Base-by-base conservation (phyloP, 1,140 invertebrate genomes). In the Lucilia sericata region DNA sequence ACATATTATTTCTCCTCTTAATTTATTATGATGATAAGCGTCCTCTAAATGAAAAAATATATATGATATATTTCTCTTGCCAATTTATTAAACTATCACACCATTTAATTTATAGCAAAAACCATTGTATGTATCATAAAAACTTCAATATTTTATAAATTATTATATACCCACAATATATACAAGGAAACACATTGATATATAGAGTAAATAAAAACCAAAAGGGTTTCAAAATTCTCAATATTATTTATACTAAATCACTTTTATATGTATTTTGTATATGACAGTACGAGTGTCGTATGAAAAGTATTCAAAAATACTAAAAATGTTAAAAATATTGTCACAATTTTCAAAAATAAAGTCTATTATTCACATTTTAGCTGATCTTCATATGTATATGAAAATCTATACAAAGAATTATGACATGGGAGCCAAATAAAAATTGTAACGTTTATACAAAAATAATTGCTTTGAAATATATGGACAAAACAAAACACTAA, bases 121-220 rank as follows among this genome's bases (percentile, higher is more conserved):
- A 85, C 88, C 86, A 89, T 89, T 88, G 87, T 87, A n/a, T n/a
- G 87, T 88, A 87, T 86, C 89, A 89, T 89, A 89, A 89, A 89
- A 89, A 85, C 88, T 88, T 89, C 88, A 89, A 89, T 89, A 89
- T 89, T 89, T 87, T 87, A 86, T 89, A 89, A 88, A 89, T 89
- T 89, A 89, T 89, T 88, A 87, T 75, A 49, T n/a, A 2, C n/a
- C n/a, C n/a, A n/a, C n/a, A n/a, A n/a, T 30, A 30, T 30, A 30
- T n/a, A n/a, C 13, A 60, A 1, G 2, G 2, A 17, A 5, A 17
- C 55, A 60, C 25, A 30, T 30, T 30, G 25, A 2, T 30, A 60
- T 14, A n/a, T n/a, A 7, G 65, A 21, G n/a, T 65, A 21, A 70
- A 19, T 21, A 19, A 70, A 25, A 17, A 70, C 3, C 65, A 70